Evolutionary conservation across 2,797 vertebrate species (phyloP), one percentile per base, ranked within the genome.

Genomic region (Aeoliscus strigatus): DNA sequence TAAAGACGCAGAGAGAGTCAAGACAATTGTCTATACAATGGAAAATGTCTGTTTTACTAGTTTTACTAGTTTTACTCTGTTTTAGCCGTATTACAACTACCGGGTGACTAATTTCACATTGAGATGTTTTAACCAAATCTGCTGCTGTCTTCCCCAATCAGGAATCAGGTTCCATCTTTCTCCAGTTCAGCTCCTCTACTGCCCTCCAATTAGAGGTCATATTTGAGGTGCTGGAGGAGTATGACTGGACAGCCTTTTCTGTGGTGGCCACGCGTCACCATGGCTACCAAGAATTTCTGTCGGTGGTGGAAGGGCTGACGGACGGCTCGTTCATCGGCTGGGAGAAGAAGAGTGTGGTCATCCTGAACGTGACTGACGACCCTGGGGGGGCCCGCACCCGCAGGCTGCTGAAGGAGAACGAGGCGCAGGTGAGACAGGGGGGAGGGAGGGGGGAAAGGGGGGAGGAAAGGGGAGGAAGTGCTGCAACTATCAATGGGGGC

Each of bases 171-270:
- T 95, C 94, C 62, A 90, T 94, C 61, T 97, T 96, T 86, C 89
- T 96, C 34, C 94, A 97, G 85, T 85, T 97, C 76, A 94, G 93
- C 77, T 92, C 93, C 11, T 95, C 94, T 33, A 95, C 94, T 0
- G 87, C 93, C 49, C 92, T 96, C 60, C 94, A 97, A 42, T 80
- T 97, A 9, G 92, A 90, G 75, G 93, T 95, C 61, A 94, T 96
- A 82, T 96, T 96, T 27, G 93, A 96, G 87, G 92, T 97, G 70
- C 81, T 97, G 77, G 94, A 97, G 74, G 93, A 97, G 65, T 96
- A 97, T 2, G 94, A 97, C 37, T 97, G 94, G 94, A 97, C 94
- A 0, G 71, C 92, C 52, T 97, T 97, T 56, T 94, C 92, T 0
- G 91, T 96, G 31, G 90, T 97, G 75, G 92, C 89, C 67, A 97